Conservation (phyloP, 2,797 vertebrate genomes). For the Sylvia borin region DNA sequence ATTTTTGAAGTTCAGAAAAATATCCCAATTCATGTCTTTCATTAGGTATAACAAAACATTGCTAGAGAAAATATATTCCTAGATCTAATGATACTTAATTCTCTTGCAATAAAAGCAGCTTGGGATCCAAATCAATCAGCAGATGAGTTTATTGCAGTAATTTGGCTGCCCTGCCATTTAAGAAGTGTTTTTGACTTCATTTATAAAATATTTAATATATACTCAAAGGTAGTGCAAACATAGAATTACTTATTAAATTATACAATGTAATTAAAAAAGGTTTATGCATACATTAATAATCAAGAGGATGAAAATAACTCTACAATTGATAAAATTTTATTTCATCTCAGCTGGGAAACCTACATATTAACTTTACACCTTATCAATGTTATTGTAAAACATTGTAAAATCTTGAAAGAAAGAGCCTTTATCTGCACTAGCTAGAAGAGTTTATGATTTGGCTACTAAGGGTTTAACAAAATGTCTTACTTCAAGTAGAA, state of each 20-base stretch:
- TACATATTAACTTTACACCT: not conserved
- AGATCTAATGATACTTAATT: constrained; percentile 72
- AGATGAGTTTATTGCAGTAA: constrained; percentile 31
- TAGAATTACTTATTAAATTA: constrained; percentile 19
- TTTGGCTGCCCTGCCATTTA: constrained; percentile 30
- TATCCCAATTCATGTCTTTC: constrained; percentile 77
- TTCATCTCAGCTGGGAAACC: not conserved
- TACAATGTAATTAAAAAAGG: constrained; percentile 8
- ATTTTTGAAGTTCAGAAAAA: constrained; percentile 81
- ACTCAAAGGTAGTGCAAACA: constrained; percentile 8
- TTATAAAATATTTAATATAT: constrained; percentile 37
- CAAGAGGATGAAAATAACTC: constrained; percentile 13
- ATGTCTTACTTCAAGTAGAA: not conserved
- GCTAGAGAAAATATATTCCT: constrained; percentile 68
- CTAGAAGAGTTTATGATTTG: not conserved
- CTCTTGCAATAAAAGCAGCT: constrained; percentile 35
- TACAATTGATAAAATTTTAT: constrained; percentile 8
- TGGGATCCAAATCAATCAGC: constrained; percentile 57
- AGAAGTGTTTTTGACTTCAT: not conserved
- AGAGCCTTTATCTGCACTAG: not conserved
- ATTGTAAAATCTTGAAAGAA: not conserved
- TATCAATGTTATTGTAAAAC: constrained; percentile 19
- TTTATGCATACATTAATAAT: constrained; percentile 1
- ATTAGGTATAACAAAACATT: constrained; percentile 76
- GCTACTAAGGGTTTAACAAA: not conserved